Conservation (phyloP, 2,888 invertebrate genomes). For the Penaeus monodon region DNA sequence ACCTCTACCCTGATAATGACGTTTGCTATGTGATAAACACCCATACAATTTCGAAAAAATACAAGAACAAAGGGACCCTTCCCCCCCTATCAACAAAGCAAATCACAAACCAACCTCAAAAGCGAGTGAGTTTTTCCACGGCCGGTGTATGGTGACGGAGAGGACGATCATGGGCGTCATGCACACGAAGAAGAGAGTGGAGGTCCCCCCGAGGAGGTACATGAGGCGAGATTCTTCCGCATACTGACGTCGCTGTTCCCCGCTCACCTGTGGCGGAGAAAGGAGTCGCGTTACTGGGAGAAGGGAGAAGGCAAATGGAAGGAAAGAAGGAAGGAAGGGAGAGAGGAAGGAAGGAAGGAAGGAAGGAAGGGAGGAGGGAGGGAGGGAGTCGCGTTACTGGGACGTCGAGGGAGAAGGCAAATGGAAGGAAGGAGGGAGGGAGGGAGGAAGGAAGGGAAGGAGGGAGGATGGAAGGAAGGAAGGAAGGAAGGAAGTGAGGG, state of each 20-base stretch:
- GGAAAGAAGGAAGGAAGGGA: neutral
- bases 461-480: neutral
- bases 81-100: neutral
- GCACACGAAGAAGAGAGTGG: conserved; percentile 78
- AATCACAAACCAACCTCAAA: conserved; percentile 69
- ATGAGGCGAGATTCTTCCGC: conserved; percentile 79
- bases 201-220: conserved; percentile 77
- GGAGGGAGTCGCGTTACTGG: neutral
- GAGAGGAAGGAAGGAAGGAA: neutral
- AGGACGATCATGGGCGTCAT: conserved; percentile 81
- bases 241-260: conserved; percentile 77
- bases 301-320: neutral
- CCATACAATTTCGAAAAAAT: neutral
- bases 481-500: neutral
- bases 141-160: conserved; percentile 78
- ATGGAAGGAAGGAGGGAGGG: neutral
- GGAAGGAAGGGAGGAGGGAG: neutral
- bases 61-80: neutral
- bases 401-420: neutral
- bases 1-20: no score
- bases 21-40: no score
- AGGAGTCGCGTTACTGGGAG: neutral
- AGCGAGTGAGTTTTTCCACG: conserved; percentile 76
- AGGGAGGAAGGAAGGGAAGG: neutral
- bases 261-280: conserved; percentile 68